Conservation (phyloP, 2,888 invertebrate species). For the Nezara viridula region DNA sequence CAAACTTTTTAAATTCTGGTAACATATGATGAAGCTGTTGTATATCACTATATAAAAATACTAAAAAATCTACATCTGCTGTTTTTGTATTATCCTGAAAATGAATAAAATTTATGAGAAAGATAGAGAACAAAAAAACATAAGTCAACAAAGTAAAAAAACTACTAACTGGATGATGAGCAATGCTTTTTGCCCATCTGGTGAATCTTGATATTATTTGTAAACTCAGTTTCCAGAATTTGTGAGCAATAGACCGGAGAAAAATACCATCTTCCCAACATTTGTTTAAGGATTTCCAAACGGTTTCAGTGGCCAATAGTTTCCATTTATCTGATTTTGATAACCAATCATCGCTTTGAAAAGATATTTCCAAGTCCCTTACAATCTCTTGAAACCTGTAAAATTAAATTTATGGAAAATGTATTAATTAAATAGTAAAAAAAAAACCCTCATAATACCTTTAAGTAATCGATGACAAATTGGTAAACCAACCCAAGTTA, state of each 20-base stretch:
- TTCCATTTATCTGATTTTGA: constrained; percentile 64
- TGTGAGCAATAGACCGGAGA: constrained; percentile 81
- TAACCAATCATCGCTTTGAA: constrained; percentile 64
- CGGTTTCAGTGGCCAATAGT: constrained; percentile 69
- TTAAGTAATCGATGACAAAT: too few species aligned
- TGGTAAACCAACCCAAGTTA: too few species aligned
- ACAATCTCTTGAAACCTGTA: constrained; percentile 92
- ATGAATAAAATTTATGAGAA: constrained; percentile 42
- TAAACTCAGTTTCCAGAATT: constrained; percentile 90
- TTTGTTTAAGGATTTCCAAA: constrained; percentile 72
- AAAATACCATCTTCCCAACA: constrained; percentile 88
- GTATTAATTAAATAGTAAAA: too few species aligned
- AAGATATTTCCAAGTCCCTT: constrained; percentile 74
- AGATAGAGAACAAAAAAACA: constrained; percentile 2
- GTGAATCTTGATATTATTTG: constrained; percentile 86
- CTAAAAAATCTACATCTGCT: constrained; percentile 64
- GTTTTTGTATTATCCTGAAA: constrained; percentile 50
- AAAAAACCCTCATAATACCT: too few species aligned
- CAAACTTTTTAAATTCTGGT: constrained; percentile 59
- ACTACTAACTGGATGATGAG: constrained; percentile 48
- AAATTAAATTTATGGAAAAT: constrained; percentile 51
- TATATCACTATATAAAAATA: constrained; percentile 70
- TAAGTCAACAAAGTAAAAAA: neutral
- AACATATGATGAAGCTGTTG: constrained; percentile 68
- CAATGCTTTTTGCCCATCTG: constrained; percentile 72